Evolutionary conservation across 2,113 vertebrate species (phyloP).

Genomic region (Cranoglanis bouderius): DNA sequence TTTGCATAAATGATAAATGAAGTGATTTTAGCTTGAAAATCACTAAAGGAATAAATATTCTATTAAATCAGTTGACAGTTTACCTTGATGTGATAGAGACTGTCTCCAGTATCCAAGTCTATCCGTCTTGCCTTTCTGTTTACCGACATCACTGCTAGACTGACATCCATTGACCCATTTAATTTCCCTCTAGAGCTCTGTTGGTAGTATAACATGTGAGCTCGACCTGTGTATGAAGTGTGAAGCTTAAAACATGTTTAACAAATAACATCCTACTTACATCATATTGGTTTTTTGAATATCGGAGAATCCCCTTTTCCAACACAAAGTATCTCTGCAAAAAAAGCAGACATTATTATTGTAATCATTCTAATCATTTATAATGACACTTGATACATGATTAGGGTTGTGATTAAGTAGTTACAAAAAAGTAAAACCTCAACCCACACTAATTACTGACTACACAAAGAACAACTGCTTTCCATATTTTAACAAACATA

Average conservation of each 20-base stretch:
- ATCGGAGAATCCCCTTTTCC: conserved; percentile 86
- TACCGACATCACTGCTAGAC: conserved; percentile 89
- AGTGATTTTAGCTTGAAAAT: neutral
- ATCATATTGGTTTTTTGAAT: conserved; percentile 84
- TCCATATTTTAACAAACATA: neutral
- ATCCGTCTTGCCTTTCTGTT: conserved; percentile 91
- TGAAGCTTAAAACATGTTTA: neutral
- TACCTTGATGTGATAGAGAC: conserved; percentile 93
- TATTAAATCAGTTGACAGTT: neutral
- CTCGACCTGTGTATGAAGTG: conserved; percentile 43
- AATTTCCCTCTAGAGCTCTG: conserved; percentile 88
- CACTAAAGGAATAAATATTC: neutral
- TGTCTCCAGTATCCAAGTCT: conserved; percentile 91
- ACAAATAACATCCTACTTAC: conserved; percentile 72
- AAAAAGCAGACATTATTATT: neutral
- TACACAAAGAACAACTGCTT: neutral
- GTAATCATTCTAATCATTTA: neutral
- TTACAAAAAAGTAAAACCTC: neutral
- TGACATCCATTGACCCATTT: conserved; percentile 86
- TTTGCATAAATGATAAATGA: neutral
- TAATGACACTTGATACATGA: neutral
- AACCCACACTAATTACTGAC: neutral
- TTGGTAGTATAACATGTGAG: neutral
- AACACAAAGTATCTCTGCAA: conserved; percentile 87
- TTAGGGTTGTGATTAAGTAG: neutral